These are phyloP conservation scores for Papilio demoleus DNA, from an alignment of 2,888 invertebrate species.

Conservation along the genomic window DNA sequence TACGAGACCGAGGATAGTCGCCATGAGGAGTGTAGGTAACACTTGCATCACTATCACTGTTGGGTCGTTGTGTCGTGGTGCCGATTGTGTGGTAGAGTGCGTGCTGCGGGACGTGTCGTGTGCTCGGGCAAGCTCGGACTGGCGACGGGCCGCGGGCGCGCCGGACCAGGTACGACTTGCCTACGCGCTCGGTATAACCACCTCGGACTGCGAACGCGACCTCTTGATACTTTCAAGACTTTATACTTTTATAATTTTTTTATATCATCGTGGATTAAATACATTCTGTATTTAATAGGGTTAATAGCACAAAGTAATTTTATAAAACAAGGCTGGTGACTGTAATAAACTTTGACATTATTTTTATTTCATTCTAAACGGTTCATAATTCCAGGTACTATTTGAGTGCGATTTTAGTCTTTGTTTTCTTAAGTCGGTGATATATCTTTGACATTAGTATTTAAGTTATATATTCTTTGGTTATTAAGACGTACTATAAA, in stretches of 20 bases:
- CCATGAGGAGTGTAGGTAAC: slow-evolving; percentile 69
- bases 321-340: too few species aligned
- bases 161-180: slow-evolving; percentile 77
- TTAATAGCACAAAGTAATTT: too few species aligned
- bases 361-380: too few species aligned
- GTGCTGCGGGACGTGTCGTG: slow-evolving; percentile 66
- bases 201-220: slow-evolving; percentile 61
- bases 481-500: too few species aligned
- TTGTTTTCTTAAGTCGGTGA: not conserved
- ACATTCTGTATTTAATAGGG: too few species aligned
- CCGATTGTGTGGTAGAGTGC: slow-evolving; percentile 54
- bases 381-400: too few species aligned
- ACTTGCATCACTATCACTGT: slow-evolving; percentile 65
- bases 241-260: slow-evolving; percentile 42
- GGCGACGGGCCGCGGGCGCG: slow-evolving; percentile 61
- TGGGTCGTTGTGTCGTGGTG: slow-evolving; percentile 43
- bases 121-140: slow-evolving; percentile 72
- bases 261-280: not conserved
- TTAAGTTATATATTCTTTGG: too few species aligned
- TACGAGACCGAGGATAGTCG: slow-evolving; percentile 68
- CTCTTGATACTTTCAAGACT: slow-evolving; percentile 68
- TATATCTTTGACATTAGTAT: too few species aligned
- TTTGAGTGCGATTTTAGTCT: too few species aligned
- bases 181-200: slow-evolving; percentile 81
- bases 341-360: too few species aligned